These are phyloP conservation scores for Eledone cirrhosa DNA, from an alignment of 2,888 invertebrate genomes.

Conservation along the genomic window DNA sequence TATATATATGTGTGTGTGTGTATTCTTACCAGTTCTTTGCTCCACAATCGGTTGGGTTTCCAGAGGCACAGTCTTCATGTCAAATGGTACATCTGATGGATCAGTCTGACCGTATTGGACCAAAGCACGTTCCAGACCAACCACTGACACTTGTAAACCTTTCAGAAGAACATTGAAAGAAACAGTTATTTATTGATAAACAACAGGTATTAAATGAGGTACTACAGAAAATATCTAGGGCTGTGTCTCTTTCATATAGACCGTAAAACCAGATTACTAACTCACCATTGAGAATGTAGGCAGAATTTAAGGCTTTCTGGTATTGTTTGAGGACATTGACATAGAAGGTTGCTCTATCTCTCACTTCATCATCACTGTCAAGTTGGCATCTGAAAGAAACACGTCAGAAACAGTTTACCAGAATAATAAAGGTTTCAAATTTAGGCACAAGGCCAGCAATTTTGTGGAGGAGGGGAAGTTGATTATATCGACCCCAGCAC, in stretches of 20 bases:
- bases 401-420: too few relatives aligned
- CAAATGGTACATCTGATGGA: constrained; percentile 80
- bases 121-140: constrained; percentile 87
- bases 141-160: constrained; percentile 77
- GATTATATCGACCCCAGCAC: too few relatives aligned
- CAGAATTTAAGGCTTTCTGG: constrained; percentile 65
- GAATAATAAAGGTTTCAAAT: too few relatives aligned
- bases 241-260: too few relatives aligned
- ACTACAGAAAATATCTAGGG: too few relatives aligned
- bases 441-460: too few relatives aligned
- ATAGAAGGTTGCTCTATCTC: constrained; percentile 97
- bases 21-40: constrained; percentile 47
- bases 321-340: constrained; percentile 77
- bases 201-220: too few relatives aligned
- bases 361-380: constrained; percentile 98
- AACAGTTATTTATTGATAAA: too few relatives aligned
- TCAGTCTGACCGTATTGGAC: constrained; percentile 80
- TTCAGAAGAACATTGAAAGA: background rate
- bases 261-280: too few relatives aligned
- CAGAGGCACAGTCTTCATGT: constrained; percentile 84
- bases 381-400: constrained; percentile 70
- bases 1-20: too few relatives aligned
- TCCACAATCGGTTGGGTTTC: constrained; percentile 69
- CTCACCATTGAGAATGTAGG: constrained; percentile 66
- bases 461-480: too few relatives aligned